Base-by-base conservation (phyloP, 2,113 vertebrate species). In the Pedionomus torquatus region DNA sequence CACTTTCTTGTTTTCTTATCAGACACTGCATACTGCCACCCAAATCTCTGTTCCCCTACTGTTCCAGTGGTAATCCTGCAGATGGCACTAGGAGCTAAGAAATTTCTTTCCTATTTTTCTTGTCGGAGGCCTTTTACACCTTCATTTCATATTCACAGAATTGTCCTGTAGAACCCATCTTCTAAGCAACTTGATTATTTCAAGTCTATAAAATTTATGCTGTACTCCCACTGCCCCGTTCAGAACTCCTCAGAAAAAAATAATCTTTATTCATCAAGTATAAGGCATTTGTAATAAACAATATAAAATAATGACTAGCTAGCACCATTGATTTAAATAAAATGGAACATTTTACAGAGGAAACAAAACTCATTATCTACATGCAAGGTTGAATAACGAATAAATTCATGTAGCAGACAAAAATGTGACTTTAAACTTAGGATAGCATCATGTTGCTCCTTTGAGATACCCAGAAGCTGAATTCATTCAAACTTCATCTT, bases 41-140 rank as follows among this genome's bases (percentile, higher is more conserved):
- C 72, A n/a, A 3, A 78, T 61, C 83, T 70, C 68, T 54, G 41
- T 10, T 68, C 60, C 86, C 35, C 16, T 12, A 17, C 24, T 41
- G 35, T 87, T 93, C 61, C 63, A 79, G 63, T 2, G 18, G n/a
- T 23, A 87, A 85, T 44, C 81, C 95, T 94, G 81, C 35, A 96
- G 94, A 72, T 96, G 91, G 95, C 96, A 94, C 66, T 35, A 87
- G 6, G 82, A 57, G 52, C n/a, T 60, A 83, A 89, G 18, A 58
- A 55, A 69, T 16, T n/a, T 35, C 33, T 72, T 76, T 21, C 10
- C 0, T 23, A 10, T 48, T 91, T 96, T 96, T 95, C 63, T 65
- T 85, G 82, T 94, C 81, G 74, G 96, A 95, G 81, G 94, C 28
- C n/a, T 91, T 95, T 82, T 87, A 87, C 28, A 26, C 5, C 30